Base-by-base conservation (phyloP, 2,797 vertebrate species). In the Streptopelia turtur region DNA sequence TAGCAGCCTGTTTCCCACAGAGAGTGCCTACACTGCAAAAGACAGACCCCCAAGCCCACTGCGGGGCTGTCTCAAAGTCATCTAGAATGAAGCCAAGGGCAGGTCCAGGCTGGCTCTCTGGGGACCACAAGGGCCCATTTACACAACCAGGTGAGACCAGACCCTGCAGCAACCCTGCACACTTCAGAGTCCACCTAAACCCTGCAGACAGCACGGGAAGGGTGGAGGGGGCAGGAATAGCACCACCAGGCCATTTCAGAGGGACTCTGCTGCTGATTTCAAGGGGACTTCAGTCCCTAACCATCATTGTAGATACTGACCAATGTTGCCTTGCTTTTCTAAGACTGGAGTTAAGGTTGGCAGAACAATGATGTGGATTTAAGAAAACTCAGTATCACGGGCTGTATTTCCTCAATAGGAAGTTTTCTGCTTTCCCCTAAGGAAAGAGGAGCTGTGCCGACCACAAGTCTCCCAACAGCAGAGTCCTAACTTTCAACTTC, bases 391-490 rank as follows among this genome's bases (percentile, higher is more conserved):
- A 2, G 4, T 41, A 63, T 59, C 1, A 1, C 1, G 6, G 16
- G 12, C 31, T 45, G 3, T 12, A 56, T 43, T 83, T 83, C 21
- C 6, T 50, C 1, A 7, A 15, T 1, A 50, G 39, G 35, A 83
- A 65, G 61, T 31, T 27, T 82, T 59, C 35, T 30, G 4, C 24
- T 52, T 80, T 77, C 9, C 5, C 11, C 35, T 28, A 37, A 85
- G 43, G 41, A 70, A 74, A 85, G 16, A 83, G 30, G 4, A 76
- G 43, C 11, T 70, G 33, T 69, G 52, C 39, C 77, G 33, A 77
- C 10, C 15, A 22, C 0, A 0, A 20, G 37, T 10, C 16, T 75
- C 63, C 63, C 83, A 81, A 57, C 24, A 45, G 41, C 37, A 24
- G 16, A 86, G 33, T 49, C 56, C 27, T 65, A 60, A 47, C 1